Conservation (phyloP, 2,888 invertebrate species). For the Hirtodrosophila confusa region DNA sequence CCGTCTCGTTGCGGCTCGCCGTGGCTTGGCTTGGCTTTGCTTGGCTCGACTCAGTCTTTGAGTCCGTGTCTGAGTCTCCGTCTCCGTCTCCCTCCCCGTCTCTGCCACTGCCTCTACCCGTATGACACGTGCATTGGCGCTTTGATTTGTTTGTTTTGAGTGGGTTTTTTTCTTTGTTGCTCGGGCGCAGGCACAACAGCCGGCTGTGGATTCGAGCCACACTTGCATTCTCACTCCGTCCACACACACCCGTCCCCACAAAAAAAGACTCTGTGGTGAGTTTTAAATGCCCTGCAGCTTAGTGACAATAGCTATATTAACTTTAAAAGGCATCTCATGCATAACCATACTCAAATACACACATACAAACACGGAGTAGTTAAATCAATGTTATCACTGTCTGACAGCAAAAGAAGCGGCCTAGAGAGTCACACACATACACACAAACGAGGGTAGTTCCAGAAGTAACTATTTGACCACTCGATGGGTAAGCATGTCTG, state of each 20-base stretch:
- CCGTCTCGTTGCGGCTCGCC: not conserved
- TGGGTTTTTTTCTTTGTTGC: constrained; percentile 32
- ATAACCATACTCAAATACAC: no score
- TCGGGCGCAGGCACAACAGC: constrained; percentile 38
- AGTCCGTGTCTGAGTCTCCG: constrained; percentile 18
- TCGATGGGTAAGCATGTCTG: no score
- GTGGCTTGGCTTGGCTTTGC: constrained; percentile 1
- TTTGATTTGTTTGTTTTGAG: constrained; percentile 66
- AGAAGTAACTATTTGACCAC: no score
- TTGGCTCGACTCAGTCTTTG: constrained; percentile 3
- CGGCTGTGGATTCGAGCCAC: constrained; percentile 34
- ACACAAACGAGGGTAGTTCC: no score
- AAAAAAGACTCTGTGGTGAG: constrained; percentile 29
- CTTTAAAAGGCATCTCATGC: constrained; percentile 27
- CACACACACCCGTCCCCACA: no score
- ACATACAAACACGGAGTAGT: not conserved
- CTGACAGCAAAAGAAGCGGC: constrained; percentile 13
- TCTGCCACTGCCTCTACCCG: constrained; percentile 12
- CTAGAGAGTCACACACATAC: not conserved
- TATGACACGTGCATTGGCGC: constrained; percentile 54
- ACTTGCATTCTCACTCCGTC: not conserved
- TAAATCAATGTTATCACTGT: constrained; percentile 34
- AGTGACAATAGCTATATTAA: constrained; percentile 29
- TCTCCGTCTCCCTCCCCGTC: not conserved
- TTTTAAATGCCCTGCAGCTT: constrained; percentile 36